A percentile compares a stretch with the other conserved stretches of the same genome.
Evolutionary conservation across 2,797 vertebrate genomes (phyloP).

Genomic region (Erethizon dorsatum): DNA sequence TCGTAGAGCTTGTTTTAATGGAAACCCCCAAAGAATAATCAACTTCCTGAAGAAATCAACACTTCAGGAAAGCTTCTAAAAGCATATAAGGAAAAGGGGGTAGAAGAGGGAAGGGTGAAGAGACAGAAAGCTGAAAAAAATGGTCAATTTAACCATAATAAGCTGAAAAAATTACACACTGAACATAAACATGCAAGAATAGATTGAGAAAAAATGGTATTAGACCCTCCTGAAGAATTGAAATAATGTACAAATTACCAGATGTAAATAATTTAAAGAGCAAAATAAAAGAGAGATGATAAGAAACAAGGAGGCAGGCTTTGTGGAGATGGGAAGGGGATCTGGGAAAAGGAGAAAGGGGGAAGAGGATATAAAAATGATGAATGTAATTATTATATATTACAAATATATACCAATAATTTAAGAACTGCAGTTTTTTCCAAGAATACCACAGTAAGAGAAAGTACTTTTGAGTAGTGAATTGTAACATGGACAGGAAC

Average conservation of each 20-base stretch:
- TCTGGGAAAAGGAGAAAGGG: background rate
- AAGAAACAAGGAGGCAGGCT: background rate
- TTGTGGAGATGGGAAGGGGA: background rate
- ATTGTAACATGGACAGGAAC: slow-evolving; percentile 86
- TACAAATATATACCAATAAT: background rate
- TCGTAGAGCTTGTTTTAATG: slow-evolving; percentile 94
- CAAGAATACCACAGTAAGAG: slow-evolving; percentile 92
- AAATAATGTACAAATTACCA: slow-evolving; percentile 69
- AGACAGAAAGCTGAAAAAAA: slow-evolving; percentile 91
- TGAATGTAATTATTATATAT: background rate
- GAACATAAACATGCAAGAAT: slow-evolving; percentile 92
- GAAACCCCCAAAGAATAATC: slow-evolving; percentile 92
- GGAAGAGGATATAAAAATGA: background rate
- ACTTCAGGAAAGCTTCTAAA: slow-evolving; percentile 91
- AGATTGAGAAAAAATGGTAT: slow-evolving; percentile 89
- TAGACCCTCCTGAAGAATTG: slow-evolving; percentile 90
- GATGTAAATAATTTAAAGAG: background rate
- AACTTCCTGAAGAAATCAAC: slow-evolving; percentile 94
- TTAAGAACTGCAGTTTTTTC: slow-evolving; percentile 91
- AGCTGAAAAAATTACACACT: slow-evolving; percentile 91
- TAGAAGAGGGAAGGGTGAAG: slow-evolving; percentile 81
- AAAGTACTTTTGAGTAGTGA: slow-evolving; percentile 77
- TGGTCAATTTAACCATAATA: slow-evolving; percentile 93
- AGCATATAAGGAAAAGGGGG: slow-evolving; percentile 90
- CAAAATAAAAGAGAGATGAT: background rate